These are phyloP conservation scores for Metridium senile DNA, from an alignment of 92 coral and sea anemone genomes.

Conservation along the genomic window DNA sequence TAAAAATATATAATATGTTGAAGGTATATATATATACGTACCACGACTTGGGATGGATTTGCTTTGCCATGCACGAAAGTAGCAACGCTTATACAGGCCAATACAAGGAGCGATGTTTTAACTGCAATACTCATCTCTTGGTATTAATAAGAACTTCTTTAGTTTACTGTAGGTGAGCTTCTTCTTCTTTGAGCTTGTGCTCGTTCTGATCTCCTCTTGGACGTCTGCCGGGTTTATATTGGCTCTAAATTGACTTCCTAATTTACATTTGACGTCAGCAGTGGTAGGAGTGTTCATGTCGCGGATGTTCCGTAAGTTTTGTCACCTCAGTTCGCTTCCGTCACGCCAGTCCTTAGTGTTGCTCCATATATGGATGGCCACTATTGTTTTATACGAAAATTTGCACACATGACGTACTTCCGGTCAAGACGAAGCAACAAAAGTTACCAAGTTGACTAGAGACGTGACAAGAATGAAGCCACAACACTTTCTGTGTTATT, in stretches of 20 bases:
- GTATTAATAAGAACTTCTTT: not conserved
- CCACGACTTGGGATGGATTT: constrained; percentile 15
- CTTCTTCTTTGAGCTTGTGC: not conserved
- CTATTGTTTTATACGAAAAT: not conserved
- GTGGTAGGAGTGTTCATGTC: constrained; percentile 16
- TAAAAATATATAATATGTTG: too few relatives aligned
- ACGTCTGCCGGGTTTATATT: constrained; percentile 9
- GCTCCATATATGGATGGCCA: constrained; percentile 1
- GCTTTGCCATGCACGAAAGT: constrained; percentile 19
- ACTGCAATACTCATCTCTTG: constrained; percentile 1
- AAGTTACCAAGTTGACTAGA: not conserved
- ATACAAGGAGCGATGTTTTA: not conserved
- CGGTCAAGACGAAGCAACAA: not conserved
- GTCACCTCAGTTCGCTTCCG: constrained; percentile 12
- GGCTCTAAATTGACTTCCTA: not conserved
- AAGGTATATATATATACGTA: too few relatives aligned
- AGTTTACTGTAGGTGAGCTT: not conserved
- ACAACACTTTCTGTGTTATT: too few relatives aligned
- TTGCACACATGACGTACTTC: constrained; percentile 29
- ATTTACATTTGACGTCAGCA: constrained; percentile 20
- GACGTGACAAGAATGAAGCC: constrained; percentile 10
- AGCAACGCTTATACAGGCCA: not conserved
- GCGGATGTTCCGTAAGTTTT: constrained; percentile 20
- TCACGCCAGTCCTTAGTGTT: not conserved
- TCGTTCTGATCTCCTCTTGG: not conserved